These are phyloP conservation scores for Coregonus clupeaformis DNA, from an alignment of 2,113 vertebrate species.

Conservation along the genomic window DNA sequence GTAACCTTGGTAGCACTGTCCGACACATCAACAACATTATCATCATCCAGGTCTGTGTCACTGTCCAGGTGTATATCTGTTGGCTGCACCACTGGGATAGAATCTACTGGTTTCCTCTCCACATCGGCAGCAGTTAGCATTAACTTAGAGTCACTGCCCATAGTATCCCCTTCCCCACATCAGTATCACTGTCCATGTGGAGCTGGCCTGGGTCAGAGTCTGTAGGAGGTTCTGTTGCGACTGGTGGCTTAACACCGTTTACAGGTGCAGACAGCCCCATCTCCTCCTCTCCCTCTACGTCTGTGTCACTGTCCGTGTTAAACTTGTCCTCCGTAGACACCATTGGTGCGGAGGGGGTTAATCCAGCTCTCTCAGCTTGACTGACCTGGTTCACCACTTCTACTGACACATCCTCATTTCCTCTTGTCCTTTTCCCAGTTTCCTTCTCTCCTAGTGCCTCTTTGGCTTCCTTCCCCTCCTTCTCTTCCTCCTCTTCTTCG, in stretches of 20 bases:
- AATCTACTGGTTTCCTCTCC: constrained; percentile 1
- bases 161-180: constrained; percentile 38
- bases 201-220: constrained; percentile 28
- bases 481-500: constrained; percentile 27
- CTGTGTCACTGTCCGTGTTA: constrained; percentile 67
- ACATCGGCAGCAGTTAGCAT: constrained; percentile 1
- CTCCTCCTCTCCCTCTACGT: constrained; percentile 57
- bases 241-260: constrained; percentile 10
- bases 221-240: constrained; percentile 2
- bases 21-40: constrained; percentile 5
- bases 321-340: constrained; percentile 30
- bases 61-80: constrained; percentile 46
- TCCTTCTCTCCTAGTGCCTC: neutral
- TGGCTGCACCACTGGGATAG: constrained; percentile 23
- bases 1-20: constrained; percentile 18
- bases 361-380: constrained; percentile 8
- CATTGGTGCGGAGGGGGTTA: constrained; percentile 9
- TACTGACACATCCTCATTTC: neutral
- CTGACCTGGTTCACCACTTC: constrained; percentile 20
- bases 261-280: constrained; percentile 5
- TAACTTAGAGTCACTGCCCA: constrained; percentile 11
- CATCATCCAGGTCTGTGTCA: constrained; percentile 59
- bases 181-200: constrained; percentile 70
- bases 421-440: constrained; percentile 11
- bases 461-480: neutral